Percentiles rank a stretch among this genome's conserved stretches.
Conservation (phyloP, 2,113 vertebrate genomes). For the Catagonus wagneri region DNA sequence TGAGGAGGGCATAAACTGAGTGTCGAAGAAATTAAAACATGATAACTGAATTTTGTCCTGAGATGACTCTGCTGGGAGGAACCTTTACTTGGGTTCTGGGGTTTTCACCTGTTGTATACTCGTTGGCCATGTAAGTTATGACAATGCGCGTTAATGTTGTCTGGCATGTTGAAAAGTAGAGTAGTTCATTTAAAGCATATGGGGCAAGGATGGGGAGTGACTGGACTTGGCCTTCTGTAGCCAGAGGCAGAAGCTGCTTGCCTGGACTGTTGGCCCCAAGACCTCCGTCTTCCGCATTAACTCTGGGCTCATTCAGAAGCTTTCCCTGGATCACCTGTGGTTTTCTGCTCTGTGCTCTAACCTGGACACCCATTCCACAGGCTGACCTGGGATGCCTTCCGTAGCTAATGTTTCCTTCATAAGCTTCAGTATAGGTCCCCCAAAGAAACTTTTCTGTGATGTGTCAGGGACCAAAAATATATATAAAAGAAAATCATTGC, state of each 20-base stretch:
- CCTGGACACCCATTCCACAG: background rate
- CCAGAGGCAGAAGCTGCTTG: background rate
- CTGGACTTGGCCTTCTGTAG: background rate
- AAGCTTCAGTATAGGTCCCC: background rate
- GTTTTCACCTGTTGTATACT: background rate
- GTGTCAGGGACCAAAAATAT: constrained; percentile 24
- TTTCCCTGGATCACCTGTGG: background rate
- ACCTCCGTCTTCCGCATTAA: background rate
- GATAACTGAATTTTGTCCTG: background rate
- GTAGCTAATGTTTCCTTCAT: background rate
- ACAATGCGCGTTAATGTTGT: background rate
- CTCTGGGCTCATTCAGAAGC: background rate
- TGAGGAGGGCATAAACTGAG: background rate
- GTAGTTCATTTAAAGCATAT: background rate
- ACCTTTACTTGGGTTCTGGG: background rate
- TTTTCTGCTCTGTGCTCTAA: background rate
- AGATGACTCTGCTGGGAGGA: background rate
- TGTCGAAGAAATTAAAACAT: background rate
- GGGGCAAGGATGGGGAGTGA: background rate
- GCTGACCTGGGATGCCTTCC: background rate
- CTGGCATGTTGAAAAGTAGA: background rate
- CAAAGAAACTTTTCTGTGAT: constrained; percentile 45
- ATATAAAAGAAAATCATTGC: constrained; percentile 53
- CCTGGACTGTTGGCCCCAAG: too few relatives aligned
- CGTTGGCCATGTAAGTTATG: background rate